Percentiles rank a stretch among this genome's conserved stretches.
Evolutionary conservation across 1,140 invertebrate species (phyloP).

Genomic region (Gonatopus flavifemur): DNA sequence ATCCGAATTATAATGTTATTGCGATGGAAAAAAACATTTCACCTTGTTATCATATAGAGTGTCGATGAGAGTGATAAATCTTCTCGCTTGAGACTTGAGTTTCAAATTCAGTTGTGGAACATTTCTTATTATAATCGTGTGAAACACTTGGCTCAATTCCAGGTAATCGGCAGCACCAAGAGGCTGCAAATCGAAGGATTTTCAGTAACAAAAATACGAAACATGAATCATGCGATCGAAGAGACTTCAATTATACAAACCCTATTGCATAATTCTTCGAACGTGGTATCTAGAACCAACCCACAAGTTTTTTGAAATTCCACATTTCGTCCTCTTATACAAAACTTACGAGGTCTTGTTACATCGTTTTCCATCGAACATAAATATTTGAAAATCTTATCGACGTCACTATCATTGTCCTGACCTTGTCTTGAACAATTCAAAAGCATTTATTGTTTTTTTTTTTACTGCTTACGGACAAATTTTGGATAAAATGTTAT

Average conservation of each 20-base stretch:
- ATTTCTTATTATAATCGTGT: constrained; percentile 90
- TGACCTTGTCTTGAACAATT: constrained; percentile 58
- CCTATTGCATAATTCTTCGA: constrained; percentile 87
- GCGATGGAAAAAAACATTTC: no score
- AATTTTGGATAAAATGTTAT: no score
- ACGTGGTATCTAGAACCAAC: constrained; percentile 84
- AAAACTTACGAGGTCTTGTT: constrained; percentile 79
- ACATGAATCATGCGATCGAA: neutral
- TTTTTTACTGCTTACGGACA: no score
- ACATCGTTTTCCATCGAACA: constrained; percentile 88
- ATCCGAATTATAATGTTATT: no score
- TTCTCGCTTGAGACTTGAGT: constrained; percentile 79
- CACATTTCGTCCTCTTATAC: constrained; percentile 86
- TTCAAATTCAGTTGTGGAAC: constrained; percentile 81
- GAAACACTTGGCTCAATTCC: constrained; percentile 88
- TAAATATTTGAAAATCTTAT: constrained; percentile 87
- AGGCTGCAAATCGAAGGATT: constrained; percentile 72
- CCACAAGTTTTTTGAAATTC: constrained; percentile 90
- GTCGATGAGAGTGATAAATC: constrained; percentile 97
- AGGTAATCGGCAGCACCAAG: constrained; percentile 94
- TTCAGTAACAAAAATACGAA: no score
- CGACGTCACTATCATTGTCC: constrained; percentile 69
- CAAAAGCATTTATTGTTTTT: constrained; percentile 33
- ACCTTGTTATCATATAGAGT: constrained; percentile 95
- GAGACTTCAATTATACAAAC: constrained; percentile 56